Base-by-base conservation (phyloP, 2,113 vertebrate species). In the Psilopogon haemacephalus region DNA sequence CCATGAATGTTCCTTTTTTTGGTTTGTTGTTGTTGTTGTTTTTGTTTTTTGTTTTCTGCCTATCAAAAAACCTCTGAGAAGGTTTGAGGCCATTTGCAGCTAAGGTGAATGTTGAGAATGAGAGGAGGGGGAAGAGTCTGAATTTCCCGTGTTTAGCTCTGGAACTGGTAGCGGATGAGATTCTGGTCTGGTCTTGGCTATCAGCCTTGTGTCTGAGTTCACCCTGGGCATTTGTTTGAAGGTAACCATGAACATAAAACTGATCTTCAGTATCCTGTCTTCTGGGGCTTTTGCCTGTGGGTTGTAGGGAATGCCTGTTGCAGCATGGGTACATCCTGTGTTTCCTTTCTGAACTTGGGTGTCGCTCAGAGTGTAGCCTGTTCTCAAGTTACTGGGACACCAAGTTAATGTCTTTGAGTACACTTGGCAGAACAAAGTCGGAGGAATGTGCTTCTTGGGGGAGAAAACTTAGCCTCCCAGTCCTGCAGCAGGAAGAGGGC, bases 321-420 rank as follows among this genome's bases (percentile, higher is more conserved):
- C 54, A 83, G 78, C 88, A 82, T 75, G 73, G 64, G 88, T 81
- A 75, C 70, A 55, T 87, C 64, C 81, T n/a, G 58, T 93, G 63
- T 93, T 89, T 70, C 17, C 27, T 70, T 92, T 89, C 74, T 93
- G 80, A 90, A 54, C 63, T 93, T 67, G 18, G 65, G 40, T 58
- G 90, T 89, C 40, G 44, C 21, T 78, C 46, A 94, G 70, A 58
- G 50, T 1, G 0, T 82, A 95, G 88, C 75, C 37, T 63, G 40
- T 84, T 95, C 79, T 95, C 93, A 91, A 55, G 55, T 95, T 95
- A 95, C 93, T 60, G 87, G 88, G 60, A 91, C 88, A 94, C 38
- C 26, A 78, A 85, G 84, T 90, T 87, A 82, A 79, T 35, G 11
- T 92, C 88, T 78, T 88, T 0, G 11, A 88, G 89, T 72, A 63